Base-by-base conservation (phyloP, 2,888 invertebrate genomes). In the Venusia cambrica region DNA sequence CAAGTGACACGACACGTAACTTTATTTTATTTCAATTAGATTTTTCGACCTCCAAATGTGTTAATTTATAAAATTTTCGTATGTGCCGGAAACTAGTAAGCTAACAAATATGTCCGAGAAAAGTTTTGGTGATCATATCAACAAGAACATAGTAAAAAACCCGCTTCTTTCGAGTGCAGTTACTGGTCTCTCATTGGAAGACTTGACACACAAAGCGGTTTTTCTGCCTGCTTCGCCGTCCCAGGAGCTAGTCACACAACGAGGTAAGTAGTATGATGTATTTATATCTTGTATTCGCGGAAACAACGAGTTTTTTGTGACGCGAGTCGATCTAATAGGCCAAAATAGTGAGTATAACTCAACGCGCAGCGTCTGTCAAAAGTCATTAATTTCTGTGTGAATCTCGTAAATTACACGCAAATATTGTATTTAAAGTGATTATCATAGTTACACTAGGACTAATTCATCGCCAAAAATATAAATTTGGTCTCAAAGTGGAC, bases 101-200 rank as follows among this genome's bases (percentile, higher is more conserved):
- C 45, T 51, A 38, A 41, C 45, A 39, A 62, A 68, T 49, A 87
- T 87, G 85, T 74, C 84, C 50, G 85, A 87, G 60, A 83, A 75
- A 75, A 76, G 81, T 78, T 84, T 80, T 47, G 80, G 84, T 63
- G 84, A 85, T 61, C 68, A 77, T 43, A 62, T 69, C 34, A 75
- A 68, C 54, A 73, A 72, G 67, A 77, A 73, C 66, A 63, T 77
- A 42, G 76, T 87, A 61, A 85, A 84, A 87, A 94, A 94, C 78
- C 91, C 93, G 13, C 85, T 94, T 55, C 85, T 94, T 45, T 92
- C 91, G 54, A 92, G 91, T 32, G 92, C 93, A 39, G 92, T 93
- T 45, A 91, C 91, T 50, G 92, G 92, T 31, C 89, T 91, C 51
- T 91, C 92, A 5, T 89, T 92, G 33, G 93, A 94, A 54, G 93